These are phyloP conservation scores for Paedocypris sp. DNA, from an alignment of 2,113 vertebrate species.

Conservation along the genomic window DNA sequence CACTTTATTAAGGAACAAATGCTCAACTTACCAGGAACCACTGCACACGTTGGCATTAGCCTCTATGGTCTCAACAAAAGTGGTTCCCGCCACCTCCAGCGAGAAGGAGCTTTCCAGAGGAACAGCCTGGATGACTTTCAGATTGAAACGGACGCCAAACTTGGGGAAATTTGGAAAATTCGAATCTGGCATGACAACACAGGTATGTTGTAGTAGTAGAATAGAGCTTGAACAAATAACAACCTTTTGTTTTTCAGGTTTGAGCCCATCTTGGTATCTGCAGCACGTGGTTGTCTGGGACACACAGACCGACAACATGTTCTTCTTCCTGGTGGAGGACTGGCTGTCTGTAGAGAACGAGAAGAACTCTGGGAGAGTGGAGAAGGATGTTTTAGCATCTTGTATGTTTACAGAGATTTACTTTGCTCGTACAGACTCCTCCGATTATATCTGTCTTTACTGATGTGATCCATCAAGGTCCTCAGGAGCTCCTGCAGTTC, in stretches of 20 bases:
- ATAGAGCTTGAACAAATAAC: no score
- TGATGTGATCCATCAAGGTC: slow-evolving; percentile 44
- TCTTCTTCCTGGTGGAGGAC: slow-evolving; percentile 67
- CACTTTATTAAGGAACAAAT: not conserved
- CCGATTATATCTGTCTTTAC: not conserved
- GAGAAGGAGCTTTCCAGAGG: slow-evolving; percentile 60
- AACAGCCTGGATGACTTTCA: slow-evolving; percentile 65
- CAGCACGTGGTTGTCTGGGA: slow-evolving; percentile 69
- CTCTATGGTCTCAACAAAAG: slow-evolving; percentile 64
- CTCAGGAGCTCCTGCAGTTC: slow-evolving; percentile 58
- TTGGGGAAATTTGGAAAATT: slow-evolving; percentile 71
- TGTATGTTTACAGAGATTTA: slow-evolving; percentile 53
- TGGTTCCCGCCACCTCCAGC: slow-evolving; percentile 62
- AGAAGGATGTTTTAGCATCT: slow-evolving; percentile 64
- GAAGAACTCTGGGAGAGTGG: slow-evolving; percentile 56
- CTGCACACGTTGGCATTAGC: slow-evolving; percentile 66
- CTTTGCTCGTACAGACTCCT: no score
- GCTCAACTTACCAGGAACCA: slow-evolving; percentile 53
- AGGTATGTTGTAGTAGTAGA: no score
- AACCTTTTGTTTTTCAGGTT: slow-evolving; percentile 50
- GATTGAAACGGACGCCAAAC: slow-evolving; percentile 59
- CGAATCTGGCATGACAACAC: slow-evolving; percentile 74
- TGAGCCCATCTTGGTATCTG: slow-evolving; percentile 67
- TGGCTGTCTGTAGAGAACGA: slow-evolving; percentile 72
- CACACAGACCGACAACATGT: slow-evolving; percentile 62